Percentiles rank a stretch among this genome's conserved stretches.
Evolutionary conservation across 2,888 invertebrate genomes (phyloP).

Genomic region (Dexiosoma caninum): DNA sequence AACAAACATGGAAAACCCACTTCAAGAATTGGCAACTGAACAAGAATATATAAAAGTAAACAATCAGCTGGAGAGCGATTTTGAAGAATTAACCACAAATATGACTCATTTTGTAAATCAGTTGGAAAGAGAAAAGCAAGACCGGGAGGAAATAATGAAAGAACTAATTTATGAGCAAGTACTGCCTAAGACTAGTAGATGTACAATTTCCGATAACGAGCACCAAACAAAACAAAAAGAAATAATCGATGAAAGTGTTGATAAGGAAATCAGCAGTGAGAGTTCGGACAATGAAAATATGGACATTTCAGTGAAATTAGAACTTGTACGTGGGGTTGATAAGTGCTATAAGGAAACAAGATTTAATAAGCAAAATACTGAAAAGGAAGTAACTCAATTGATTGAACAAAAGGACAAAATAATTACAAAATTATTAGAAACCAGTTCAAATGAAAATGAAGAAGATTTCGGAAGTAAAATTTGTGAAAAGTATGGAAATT

Average conservation of each 20-base stretch:
- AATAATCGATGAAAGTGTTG: no score
- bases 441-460: neutral
- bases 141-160: neutral
- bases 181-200: conserved; percentile 5
- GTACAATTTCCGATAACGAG: no score
- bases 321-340: neutral
- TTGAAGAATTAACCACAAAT: conserved; percentile 66
- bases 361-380: neutral
- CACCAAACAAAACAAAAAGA: no score
- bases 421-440: neutral
- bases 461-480: neutral
- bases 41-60: conserved; percentile 65
- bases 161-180: neutral
- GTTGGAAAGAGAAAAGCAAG: conserved; percentile 55
- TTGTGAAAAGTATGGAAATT: neutral
- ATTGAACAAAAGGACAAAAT: neutral
- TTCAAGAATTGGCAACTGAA: conserved; percentile 64
- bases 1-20: neutral
- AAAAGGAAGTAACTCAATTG: no score
- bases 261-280: neutral
- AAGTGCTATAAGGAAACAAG: conserved; percentile 20
- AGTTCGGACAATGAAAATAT: conserved; percentile 12
- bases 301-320: neutral
- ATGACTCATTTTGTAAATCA: conserved; percentile 67
- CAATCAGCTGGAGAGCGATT: conserved; percentile 65